These are phyloP conservation scores for Anser cygnoides DNA, from an alignment of 2,113 vertebrate species.

Conservation along the genomic window DNA sequence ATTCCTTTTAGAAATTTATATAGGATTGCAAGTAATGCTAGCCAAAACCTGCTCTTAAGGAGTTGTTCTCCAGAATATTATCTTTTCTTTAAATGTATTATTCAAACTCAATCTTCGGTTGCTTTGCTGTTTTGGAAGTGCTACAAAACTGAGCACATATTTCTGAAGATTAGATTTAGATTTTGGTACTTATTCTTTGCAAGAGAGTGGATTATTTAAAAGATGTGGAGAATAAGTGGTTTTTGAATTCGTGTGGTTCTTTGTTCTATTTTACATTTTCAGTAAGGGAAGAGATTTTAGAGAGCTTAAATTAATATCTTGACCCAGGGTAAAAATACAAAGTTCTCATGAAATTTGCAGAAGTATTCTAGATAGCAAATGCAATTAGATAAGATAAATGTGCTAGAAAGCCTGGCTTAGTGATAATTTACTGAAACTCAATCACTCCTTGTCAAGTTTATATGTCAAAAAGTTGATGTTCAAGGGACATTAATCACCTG, in stretches of 20 bases:
- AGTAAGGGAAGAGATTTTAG: background rate
- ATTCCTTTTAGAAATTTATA: background rate
- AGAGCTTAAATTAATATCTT: background rate
- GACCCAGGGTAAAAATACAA: background rate
- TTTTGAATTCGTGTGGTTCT: background rate
- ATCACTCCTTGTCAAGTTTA: background rate
- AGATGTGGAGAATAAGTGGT: background rate
- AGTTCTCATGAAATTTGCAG: background rate
- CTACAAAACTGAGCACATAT: background rate
- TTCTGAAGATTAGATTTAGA: background rate
- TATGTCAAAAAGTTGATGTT: background rate
- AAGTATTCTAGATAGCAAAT: background rate
- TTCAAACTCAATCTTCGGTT: background rate
- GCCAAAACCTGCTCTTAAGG: background rate
- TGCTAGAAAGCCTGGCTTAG: background rate
- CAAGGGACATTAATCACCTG: background rate
- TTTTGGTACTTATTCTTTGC: background rate
- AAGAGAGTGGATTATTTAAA: background rate
- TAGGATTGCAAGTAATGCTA: background rate
- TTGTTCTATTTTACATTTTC: slow-evolving; percentile 5
- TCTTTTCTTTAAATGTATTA: background rate
- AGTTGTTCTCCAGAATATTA: background rate
- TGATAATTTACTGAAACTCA: background rate
- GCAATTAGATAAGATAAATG: background rate
- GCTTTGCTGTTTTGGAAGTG: background rate